Evolutionary conservation across 1,140 invertebrate species (phyloP).

Genomic region (Diorhabda sublineata): DNA sequence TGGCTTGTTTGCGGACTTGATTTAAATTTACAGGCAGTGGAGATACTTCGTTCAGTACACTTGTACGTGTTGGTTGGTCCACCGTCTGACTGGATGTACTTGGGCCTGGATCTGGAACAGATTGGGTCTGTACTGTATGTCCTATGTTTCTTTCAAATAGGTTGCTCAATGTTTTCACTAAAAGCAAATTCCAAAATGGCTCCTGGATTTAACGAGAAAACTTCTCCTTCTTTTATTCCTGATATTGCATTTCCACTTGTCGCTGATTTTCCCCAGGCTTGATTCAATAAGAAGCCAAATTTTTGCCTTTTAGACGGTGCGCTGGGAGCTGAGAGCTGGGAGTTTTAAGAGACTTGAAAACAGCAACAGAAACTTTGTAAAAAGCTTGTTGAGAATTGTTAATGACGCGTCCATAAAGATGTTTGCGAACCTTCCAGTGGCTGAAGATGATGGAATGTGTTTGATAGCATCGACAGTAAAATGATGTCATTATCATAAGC

Average conservation of each 20-base stretch:
- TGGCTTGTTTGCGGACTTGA: too few species aligned
- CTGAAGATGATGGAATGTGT: neutral
- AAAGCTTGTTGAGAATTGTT: neutral
- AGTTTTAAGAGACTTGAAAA: neutral
- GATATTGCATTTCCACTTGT: constrained; percentile 5
- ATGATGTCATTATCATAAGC: neutral
- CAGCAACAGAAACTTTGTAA: neutral
- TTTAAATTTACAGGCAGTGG: too few species aligned
- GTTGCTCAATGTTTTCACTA: too few species aligned
- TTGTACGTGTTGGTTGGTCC: too few species aligned
- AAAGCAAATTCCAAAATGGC: constrained; percentile 6
- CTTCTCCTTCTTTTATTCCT: constrained; percentile 4
- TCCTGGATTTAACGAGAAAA: constrained; percentile 5
- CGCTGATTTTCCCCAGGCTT: neutral
- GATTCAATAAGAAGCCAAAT: neutral
- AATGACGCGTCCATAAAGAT: neutral
- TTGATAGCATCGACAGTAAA: neutral
- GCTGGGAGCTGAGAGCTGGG: neutral
- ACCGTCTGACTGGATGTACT: too few species aligned
- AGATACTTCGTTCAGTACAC: too few species aligned
- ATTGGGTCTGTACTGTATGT: too few species aligned
- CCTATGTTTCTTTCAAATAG: too few species aligned
- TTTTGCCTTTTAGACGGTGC: neutral
- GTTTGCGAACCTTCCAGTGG: neutral
- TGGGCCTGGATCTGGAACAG: too few species aligned